phyloP scores from a whole-genome alignment of 2,797 vertebrate genomes.

The Myotis findleyi region DNA sequence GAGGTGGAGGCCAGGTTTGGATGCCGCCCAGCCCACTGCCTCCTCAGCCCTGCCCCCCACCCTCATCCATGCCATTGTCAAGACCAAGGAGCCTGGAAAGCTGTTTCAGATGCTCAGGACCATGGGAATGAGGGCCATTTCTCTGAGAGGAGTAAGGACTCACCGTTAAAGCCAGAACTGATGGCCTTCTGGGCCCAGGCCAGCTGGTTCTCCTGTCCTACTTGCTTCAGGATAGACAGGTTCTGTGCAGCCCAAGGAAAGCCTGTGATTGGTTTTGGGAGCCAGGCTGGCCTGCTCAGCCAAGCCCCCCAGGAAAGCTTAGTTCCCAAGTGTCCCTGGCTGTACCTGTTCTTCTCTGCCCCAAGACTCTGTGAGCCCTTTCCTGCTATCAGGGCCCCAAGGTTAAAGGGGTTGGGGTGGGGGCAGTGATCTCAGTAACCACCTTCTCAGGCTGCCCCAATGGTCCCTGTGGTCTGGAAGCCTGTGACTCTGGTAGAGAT shows the following conservation, averaged over 20 bases:
- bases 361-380: not conserved
- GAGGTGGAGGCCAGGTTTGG: not conserved
- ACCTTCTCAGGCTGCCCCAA: not conserved
- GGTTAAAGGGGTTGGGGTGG: not conserved
- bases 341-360: not conserved
- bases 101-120: not conserved
- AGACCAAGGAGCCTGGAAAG: not conserved
- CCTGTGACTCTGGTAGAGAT: not conserved
- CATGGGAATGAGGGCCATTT: not conserved
- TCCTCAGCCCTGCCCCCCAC: not conserved
- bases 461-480: not conserved
- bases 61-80: not conserved
- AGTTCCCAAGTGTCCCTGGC: not conserved
- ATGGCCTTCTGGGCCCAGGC: conserved; percentile 95
- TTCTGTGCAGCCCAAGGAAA: conserved; percentile 89
- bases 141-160: conserved; percentile 43
- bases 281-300: not conserved
- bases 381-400: not conserved
- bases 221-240: conserved; percentile 90
- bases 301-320: not conserved
- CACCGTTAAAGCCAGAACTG: conserved; percentile 93
- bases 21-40: not conserved
- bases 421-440: not conserved
- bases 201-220: conserved; percentile 90
- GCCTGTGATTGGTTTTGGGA: conserved; percentile 49